Conservation (phyloP, 2,113 vertebrate genomes). For the Zosterops borbonicus region DNA sequence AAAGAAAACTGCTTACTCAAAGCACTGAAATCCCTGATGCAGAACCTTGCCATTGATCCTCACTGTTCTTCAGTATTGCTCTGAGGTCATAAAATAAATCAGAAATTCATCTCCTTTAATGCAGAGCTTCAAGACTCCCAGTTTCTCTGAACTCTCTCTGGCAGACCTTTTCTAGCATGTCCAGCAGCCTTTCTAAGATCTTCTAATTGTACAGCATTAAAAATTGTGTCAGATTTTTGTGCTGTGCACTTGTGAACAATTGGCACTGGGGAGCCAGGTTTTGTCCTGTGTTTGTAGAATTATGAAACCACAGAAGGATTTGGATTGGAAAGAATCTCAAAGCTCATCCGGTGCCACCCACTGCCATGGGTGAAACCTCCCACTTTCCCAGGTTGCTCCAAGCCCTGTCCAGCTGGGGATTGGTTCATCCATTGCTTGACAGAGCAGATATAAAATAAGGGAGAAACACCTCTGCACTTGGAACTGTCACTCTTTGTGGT, state of each 20-base stretch:
- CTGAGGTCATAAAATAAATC: neutral
- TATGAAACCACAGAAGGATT: neutral
- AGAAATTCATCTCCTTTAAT: neutral
- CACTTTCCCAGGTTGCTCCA: neutral
- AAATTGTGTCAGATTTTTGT: neutral
- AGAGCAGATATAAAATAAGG: neutral
- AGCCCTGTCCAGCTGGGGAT: neutral
- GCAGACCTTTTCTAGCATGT: neutral
- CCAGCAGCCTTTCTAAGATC: neutral
- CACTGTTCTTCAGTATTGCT: neutral
- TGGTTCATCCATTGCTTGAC: neutral
- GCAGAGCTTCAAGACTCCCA: neutral
- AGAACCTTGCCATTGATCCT: neutral
- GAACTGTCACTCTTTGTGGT: neutral
- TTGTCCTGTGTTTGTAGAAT: neutral
- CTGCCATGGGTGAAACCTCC: neutral
- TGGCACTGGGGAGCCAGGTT: neutral
- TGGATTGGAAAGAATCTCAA: neutral
- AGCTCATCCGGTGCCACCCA: neutral
- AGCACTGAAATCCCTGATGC: neutral
- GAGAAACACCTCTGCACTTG: neutral
- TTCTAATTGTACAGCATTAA: neutral
- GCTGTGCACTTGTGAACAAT: neutral
- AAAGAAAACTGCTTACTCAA: neutral
- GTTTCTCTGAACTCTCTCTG: neutral